Percentiles rank a stretch among this genome's conserved stretches.
Evolutionary conservation across 2,888 invertebrate genomes (phyloP).

Genomic region (Tinea trinotella): DNA sequence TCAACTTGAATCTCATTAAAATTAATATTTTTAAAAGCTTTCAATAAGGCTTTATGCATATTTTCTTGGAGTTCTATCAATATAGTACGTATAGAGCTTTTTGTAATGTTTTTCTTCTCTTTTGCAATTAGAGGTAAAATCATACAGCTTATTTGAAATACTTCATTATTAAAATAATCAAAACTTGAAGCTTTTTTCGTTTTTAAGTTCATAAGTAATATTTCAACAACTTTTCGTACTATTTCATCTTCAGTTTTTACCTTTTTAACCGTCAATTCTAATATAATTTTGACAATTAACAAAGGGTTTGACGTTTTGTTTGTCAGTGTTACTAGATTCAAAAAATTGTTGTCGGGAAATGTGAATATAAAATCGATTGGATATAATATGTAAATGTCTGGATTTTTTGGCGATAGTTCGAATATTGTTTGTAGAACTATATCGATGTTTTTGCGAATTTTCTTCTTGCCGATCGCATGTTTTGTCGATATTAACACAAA

Average conservation of each 20-base stretch:
- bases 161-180: slow-evolving; percentile 45
- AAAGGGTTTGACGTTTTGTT: slow-evolving; percentile 44
- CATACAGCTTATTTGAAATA: slow-evolving; percentile 54
- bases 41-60: slow-evolving; percentile 43
- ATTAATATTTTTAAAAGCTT: slow-evolving; percentile 49
- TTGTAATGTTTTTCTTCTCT: slow-evolving; percentile 51
- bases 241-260: slow-evolving; percentile 49
- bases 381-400: slow-evolving; percentile 57
- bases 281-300: slow-evolving; percentile 40
- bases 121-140: slow-evolving; percentile 54
- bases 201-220: slow-evolving; percentile 39
- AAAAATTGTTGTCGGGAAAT: slow-evolving; percentile 37
- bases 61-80: slow-evolving; percentile 57
- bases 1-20: slow-evolving; percentile 33
- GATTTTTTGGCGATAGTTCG: slow-evolving; percentile 50
- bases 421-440: slow-evolving; percentile 43
- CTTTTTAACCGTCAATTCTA: slow-evolving; percentile 55
- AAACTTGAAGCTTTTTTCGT: slow-evolving; percentile 32
- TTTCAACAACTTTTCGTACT: slow-evolving; percentile 48
- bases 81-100: slow-evolving; percentile 48
- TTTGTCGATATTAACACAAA: slow-evolving; percentile 51
- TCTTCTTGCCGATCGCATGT: slow-evolving; percentile 44
- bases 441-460: slow-evolving; percentile 40
- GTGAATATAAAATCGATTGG: slow-evolving; percentile 47
- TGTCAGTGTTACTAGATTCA: slow-evolving; percentile 48